A percentile compares a stretch with the other conserved stretches of the same genome.
Conservation (phyloP, 2,113 vertebrate genomes). For the Cariama cristata region DNA sequence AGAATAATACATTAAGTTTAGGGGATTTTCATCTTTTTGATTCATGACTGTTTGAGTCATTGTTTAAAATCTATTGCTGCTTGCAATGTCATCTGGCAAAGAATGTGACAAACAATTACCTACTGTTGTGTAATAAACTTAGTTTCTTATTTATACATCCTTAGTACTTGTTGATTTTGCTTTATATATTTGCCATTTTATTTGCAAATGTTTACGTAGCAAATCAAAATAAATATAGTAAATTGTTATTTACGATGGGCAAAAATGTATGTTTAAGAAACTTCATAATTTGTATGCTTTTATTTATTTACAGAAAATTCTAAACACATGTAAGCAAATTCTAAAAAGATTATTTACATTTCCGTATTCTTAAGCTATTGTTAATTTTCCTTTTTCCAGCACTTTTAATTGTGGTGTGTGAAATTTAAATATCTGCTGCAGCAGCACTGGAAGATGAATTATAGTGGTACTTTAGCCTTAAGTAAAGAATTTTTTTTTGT, state of each 20-base stretch:
- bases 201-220: background rate
- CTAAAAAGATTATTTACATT: background rate
- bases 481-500: background rate
- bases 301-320: background rate
- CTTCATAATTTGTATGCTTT: background rate
- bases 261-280: background rate
- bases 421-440: constrained; percentile 8
- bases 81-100: background rate
- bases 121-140: background rate
- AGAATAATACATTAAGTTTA: constrained; percentile 22
- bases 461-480: background rate
- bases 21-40: background rate
- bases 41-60: constrained; percentile 31
- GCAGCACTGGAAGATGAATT: background rate
- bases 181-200: background rate
- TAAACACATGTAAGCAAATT: background rate
- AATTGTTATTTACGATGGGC: background rate
- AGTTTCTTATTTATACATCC: background rate
- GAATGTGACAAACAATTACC: background rate
- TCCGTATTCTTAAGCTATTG: background rate
- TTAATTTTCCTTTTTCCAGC: background rate
- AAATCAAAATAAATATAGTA: background rate
- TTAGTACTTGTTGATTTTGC: background rate
- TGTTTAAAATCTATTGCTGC: constrained; percentile 53
- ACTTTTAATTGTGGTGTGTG: background rate